Percentiles rank a stretch among this genome's conserved stretches.
Evolutionary conservation across 1,140 invertebrate species (phyloP).

Genomic region (Ceratoteleas bidentatus): DNA sequence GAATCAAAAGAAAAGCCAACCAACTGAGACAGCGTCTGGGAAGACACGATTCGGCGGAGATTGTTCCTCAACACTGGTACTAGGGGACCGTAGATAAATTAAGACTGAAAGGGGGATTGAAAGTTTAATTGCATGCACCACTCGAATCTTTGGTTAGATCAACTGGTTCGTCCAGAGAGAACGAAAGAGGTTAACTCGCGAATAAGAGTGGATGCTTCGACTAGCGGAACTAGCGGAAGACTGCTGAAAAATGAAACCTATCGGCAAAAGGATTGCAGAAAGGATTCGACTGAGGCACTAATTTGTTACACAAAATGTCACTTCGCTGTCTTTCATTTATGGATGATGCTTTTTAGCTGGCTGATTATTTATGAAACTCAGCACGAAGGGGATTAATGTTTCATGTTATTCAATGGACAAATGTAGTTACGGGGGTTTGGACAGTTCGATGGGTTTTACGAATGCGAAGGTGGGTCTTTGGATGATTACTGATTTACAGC

Average conservation of each 20-base stretch:
- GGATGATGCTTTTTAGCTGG: slow-evolving; percentile 43
- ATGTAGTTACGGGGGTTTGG: slow-evolving; percentile 9
- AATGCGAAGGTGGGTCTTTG: too few species aligned
- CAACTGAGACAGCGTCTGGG: slow-evolving; percentile 2
- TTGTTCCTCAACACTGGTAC: slow-evolving; percentile 59
- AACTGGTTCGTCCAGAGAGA: slow-evolving; percentile 51
- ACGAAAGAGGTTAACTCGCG: slow-evolving; percentile 23
- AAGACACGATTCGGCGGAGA: slow-evolving; percentile 31
- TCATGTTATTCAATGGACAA: slow-evolving; percentile 17
- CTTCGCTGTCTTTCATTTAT: slow-evolving; percentile 41
- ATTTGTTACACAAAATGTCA: slow-evolving; percentile 59
- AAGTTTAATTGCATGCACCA: slow-evolving; percentile 78
- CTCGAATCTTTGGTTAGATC: slow-evolving; percentile 66
- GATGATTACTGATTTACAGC: too few species aligned
- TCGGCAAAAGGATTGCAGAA: slow-evolving; percentile 17
- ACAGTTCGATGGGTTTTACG: too few species aligned
- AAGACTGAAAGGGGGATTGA: slow-evolving; percentile 70
- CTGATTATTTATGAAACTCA: slow-evolving; percentile 52
- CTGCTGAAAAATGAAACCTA: slow-evolving; percentile 38
- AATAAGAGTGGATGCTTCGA: not conserved
- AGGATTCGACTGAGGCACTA: slow-evolving; percentile 36
- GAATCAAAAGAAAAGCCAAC: slow-evolving; percentile 17
- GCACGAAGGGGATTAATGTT: slow-evolving; percentile 26
- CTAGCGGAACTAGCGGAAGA: too few species aligned
- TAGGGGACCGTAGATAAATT: slow-evolving; percentile 55